phyloP scores from a whole-genome alignment of 2,888 invertebrate species.

The Trissolcus brochymenae region DNA sequence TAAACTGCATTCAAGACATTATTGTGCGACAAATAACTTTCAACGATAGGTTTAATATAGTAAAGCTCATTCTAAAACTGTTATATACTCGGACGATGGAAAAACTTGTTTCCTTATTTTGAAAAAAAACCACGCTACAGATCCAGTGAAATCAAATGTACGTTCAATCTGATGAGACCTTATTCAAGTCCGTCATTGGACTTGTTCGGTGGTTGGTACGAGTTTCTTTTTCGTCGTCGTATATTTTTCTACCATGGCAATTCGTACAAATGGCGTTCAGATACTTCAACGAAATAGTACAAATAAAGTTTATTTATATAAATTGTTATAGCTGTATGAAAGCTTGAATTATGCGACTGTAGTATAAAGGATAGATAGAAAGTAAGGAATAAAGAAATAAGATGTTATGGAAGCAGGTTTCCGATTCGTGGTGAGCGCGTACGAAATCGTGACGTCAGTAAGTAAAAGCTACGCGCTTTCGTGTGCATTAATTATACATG shows the following conservation, averaged over 20 bases:
- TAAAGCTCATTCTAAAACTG: too few species aligned
- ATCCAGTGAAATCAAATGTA: too few species aligned
- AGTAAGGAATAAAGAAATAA: slow-evolving; percentile 4
- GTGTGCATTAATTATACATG: slow-evolving; percentile 37
- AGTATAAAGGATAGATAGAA: neutral
- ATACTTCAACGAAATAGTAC: slow-evolving; percentile 27
- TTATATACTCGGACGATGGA: too few species aligned
- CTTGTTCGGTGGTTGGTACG: too few species aligned
- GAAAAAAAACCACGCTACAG: too few species aligned
- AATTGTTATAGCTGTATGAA: too few species aligned
- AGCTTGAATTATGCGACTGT: neutral
- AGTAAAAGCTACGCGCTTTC: slow-evolving; percentile 40
- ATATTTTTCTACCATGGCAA: slow-evolving; percentile 30
- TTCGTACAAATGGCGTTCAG: slow-evolving; percentile 12
- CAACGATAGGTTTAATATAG: too few species aligned
- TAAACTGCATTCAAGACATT: too few species aligned
- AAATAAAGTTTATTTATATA: slow-evolving; percentile 34
- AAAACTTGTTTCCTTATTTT: too few species aligned
- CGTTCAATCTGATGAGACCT: too few species aligned
- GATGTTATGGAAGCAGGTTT: slow-evolving; percentile 15
- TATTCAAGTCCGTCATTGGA: too few species aligned
- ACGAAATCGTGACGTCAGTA: slow-evolving; percentile 31
- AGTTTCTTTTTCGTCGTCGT: slow-evolving; percentile 13
- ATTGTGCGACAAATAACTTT: too few species aligned
- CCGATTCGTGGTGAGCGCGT: slow-evolving; percentile 9